Evolutionary conservation across 2,113 vertebrate species (phyloP), one percentile per base, ranked within the genome.

Genomic region (Myrmecobius fasciatus): DNA sequence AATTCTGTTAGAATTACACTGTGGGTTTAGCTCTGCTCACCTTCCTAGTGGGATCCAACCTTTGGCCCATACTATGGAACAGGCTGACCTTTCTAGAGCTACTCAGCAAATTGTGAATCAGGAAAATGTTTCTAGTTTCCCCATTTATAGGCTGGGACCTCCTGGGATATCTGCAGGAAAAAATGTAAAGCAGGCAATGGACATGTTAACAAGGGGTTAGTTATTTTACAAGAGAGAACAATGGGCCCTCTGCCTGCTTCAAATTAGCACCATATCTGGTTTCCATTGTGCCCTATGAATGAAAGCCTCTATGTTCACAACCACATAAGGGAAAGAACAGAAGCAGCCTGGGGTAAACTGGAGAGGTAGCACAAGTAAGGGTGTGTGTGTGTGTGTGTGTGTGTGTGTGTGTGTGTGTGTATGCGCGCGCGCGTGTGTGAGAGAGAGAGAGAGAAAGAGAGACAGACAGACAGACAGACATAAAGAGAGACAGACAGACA

Each of bases 171-270:
- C 94, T 93, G 51, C 0, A 0, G 24, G 52, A 54, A 88, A 92
- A 92, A 48, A 94, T 52, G 9, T 89, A 92, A 94, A 95, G 96
- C 92, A 91, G 92, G 97, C 26, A 52, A 94, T 83, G 67, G 67
- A n/a, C 93, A 96, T 94, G 91, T 94, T 94, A 95, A 92, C 91
- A 56, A 91, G 54, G 91, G 60, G 90, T 90, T 60, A 91, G 96
- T 97, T 98, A 97, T 96, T 98, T 98, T 92, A 96, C 95, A 47
- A 90, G n/a, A 20, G 95, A 97, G 97, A 98, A 96, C 97, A 96
- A 96, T 95, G 96, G 94, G 47, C 53, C 94, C 95, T 98, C 94
- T 97, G 96, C 98, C 94, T 95, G 91, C 94, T 93, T 97, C 60
- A 92, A 94, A 91, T 96, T 98, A 97, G 91, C 96, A 91, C 97